A percentile compares a stretch with the other conserved stretches of the same genome.
Evolutionary conservation across 2,113 vertebrate species (phyloP).

Genomic region (Hippocampus comes): DNA sequence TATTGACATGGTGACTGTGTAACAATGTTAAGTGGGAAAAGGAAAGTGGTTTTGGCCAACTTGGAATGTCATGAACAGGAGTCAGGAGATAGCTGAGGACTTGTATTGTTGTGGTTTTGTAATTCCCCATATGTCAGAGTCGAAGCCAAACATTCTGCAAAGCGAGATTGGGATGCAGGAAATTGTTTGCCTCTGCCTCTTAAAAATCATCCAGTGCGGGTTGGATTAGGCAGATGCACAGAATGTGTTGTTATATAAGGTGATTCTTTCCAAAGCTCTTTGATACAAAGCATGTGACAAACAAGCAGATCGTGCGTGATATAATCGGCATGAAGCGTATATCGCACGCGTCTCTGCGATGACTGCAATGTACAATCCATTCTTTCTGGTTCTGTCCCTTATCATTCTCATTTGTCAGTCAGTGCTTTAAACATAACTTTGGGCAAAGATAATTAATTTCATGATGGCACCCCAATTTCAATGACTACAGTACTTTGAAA

Average conservation of each 20-base stretch:
- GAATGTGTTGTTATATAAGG: conserved; percentile 60
- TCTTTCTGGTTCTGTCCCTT: conserved; percentile 1
- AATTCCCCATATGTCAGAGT: neutral
- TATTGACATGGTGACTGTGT: conserved; percentile 67
- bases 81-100: conserved; percentile 24
- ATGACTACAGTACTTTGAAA: neutral
- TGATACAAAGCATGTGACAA: conserved; percentile 51
- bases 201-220: conserved; percentile 24
- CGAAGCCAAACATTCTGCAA: conserved; percentile 20
- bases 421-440: neutral
- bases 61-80: conserved; percentile 40
- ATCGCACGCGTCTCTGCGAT: conserved; percentile 15
- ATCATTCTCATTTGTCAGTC: conserved; percentile 3
- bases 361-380: conserved; percentile 39
- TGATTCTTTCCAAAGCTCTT: conserved; percentile 51
- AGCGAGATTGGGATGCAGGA: conserved; percentile 13
- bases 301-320: conserved; percentile 42
- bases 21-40: conserved; percentile 60
- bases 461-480: neutral
- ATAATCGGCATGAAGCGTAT: conserved; percentile 51
- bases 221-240: conserved; percentile 57
- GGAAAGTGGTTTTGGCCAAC: conserved; percentile 35
- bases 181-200: conserved; percentile 15
- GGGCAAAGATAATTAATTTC: neutral
- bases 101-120: conserved; percentile 11